These are phyloP conservation scores for Alca torda DNA, from an alignment of 2,797 vertebrate genomes.

Conservation along the genomic window DNA sequence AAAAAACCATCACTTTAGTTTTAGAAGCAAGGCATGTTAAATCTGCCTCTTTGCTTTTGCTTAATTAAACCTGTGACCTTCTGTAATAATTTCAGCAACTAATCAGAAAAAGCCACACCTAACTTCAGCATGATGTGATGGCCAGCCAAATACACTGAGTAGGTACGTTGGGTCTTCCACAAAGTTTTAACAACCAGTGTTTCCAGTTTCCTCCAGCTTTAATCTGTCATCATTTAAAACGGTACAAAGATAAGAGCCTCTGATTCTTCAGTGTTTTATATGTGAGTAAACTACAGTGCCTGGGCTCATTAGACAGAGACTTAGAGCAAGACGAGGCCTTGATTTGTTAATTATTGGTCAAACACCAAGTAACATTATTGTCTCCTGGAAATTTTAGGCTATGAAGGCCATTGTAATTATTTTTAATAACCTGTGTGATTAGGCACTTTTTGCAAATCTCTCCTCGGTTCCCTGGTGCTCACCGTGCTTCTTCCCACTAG, in stretches of 20 bases:
- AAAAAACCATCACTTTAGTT: background rate
- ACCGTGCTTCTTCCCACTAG: conserved; percentile 15
- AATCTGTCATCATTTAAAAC: background rate
- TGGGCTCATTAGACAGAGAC: background rate
- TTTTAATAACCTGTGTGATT: background rate
- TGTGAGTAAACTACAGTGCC: background rate
- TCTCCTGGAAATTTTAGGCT: background rate
- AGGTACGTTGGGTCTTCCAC: background rate
- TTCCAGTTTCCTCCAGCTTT: background rate
- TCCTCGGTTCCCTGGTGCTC: background rate
- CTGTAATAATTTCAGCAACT: background rate
- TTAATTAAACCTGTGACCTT: background rate
- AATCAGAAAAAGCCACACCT: background rate
- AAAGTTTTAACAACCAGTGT: background rate
- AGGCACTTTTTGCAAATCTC: background rate
- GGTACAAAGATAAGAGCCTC: background rate
- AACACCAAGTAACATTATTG: background rate
- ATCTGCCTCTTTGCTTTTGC: background rate
- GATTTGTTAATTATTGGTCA: background rate
- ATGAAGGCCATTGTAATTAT: background rate
- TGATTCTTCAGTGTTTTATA: background rate
- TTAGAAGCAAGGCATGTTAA: background rate
- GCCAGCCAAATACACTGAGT: background rate
- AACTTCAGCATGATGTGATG: fast-evolving
- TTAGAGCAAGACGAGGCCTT: background rate